Evolutionary conservation across 2,888 invertebrate genomes (phyloP), one percentile per base, ranked within the genome.

Genomic region (Empis stercorea): DNA sequence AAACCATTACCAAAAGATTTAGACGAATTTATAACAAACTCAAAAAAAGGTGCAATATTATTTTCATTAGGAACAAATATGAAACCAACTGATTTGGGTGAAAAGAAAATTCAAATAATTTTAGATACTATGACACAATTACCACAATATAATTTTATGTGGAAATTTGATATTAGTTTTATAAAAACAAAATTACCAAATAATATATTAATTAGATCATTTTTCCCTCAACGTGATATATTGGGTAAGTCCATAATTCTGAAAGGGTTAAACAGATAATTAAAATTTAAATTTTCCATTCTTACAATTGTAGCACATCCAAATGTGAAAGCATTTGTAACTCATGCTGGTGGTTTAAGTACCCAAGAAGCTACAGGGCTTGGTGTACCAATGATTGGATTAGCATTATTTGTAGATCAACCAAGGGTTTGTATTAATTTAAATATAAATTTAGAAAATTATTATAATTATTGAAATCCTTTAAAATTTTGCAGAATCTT

Each of bases 161-260:
- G 66, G 68, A 70, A 67, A 55, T 59, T 60, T 32, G 60, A 62
- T 38, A 17, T 15, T 1, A 34, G 50, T 7, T 41, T 37, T 11
- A 34, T 48, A 9, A 44, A 50, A 34, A 4, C 49, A 0, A 56
- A 63, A 10, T 54, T 65, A 23, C 68, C 73, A 0, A 48, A 56
- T 7, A 75, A 76, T 55, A 60, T 76, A 0, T 57, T 69, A 52
- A 53, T 70, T 2, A 60, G 56, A 44, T 63, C 66, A 30, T 76
- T 75, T 74, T 51, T 73, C 30, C 73, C 75, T 0, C 75, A 76
- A 51, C 68, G 65, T 46, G 74, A 74, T 53, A 59, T 76, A 52
- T 15, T 43, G 7, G 23, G 23, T 27, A 27, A 27, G 23, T 27
- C 7, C 3, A 20, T 27, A 20, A 20, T 4, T 20, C 20, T n/a